Conservation (phyloP, 2,797 vertebrate genomes). For the Limnodromus scolopaceus region DNA sequence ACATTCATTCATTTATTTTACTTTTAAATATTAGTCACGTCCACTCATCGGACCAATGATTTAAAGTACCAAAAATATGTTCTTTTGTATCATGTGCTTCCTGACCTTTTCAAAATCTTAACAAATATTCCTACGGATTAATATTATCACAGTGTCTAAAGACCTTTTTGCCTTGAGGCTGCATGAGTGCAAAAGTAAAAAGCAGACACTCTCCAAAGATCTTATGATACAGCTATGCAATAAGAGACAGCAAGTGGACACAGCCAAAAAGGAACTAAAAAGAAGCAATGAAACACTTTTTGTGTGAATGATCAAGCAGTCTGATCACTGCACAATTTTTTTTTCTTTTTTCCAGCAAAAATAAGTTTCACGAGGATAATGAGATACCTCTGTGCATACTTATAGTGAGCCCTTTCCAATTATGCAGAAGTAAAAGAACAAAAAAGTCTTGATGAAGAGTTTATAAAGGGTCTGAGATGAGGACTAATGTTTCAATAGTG, state of each 20-base stretch:
- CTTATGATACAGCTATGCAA: background rate
- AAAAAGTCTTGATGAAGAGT: background rate
- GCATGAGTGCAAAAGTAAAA: background rate
- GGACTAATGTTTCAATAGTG: background rate
- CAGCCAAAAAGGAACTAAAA: background rate
- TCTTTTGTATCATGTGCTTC: background rate
- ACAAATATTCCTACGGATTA: background rate
- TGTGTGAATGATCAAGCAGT: background rate
- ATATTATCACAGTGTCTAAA: background rate
- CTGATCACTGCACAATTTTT: background rate
- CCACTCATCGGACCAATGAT: background rate
- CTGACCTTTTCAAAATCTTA: constrained; percentile 36
- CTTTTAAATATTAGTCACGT: background rate
- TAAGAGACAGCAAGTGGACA: background rate
- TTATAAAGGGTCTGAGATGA: background rate
- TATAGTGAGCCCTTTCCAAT: background rate
- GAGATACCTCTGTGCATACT: background rate
- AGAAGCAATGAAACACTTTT: background rate
- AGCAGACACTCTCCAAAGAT: background rate
- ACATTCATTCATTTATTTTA: constrained; percentile 1
- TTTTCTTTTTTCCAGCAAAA: background rate
- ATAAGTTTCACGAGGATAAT: background rate
- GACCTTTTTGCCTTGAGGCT: background rate
- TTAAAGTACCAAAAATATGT: background rate
- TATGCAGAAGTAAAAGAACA: background rate